Evolutionary conservation across 2,888 invertebrate species (phyloP), one percentile per base, ranked within the genome.

Genomic region (Crepidodera aurea): DNA sequence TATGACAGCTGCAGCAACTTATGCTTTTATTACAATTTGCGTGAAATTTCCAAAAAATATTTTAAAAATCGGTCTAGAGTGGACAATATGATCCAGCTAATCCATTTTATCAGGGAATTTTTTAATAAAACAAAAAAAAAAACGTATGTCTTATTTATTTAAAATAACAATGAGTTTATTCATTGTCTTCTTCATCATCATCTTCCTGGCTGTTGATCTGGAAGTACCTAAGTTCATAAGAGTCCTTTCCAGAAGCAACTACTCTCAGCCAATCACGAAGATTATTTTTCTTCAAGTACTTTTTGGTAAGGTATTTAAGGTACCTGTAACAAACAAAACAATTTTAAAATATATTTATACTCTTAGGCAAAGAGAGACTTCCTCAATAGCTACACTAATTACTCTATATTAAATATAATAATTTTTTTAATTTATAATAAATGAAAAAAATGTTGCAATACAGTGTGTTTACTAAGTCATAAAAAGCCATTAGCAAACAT

Each of bases 161-260:
- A 42, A 25, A 10, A 51, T 44, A 51, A 64, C n/a, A n/a, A 15
- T 13, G 8, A 53, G 77, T 76, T 87, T 88, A 91, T 82, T 94
- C 94, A 73, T 92, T 93, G 79, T 93, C 94, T 76, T 94, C 95
- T 80, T 95, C 95, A 64, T 88, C 88, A 65, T 88, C 88, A 72
- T 88, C 88, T 73, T 89, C 88, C 75, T 88, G 88, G 85, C 86
- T 89, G 73, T 89, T 89, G 82, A 92, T 92, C 90, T 99, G 98
- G 98, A 99, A 99, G 91, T 99, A 99, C 72, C 98, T 89, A 58
- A 99, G 89, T 84, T 99, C 99, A 72, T 99, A 99, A 0, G 94
- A 91, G 76, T 98, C 98, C 81, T 97, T 97, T 63, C 91, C 90
- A 69, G 93, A 91, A 10, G 99, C 96, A n/a, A 99, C 98, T 65